A percentile compares a stretch with the other conserved stretches of the same genome.
Conservation (phyloP, 92 coral and sea anemone genomes). For the Plumapathes pennacea region DNA sequence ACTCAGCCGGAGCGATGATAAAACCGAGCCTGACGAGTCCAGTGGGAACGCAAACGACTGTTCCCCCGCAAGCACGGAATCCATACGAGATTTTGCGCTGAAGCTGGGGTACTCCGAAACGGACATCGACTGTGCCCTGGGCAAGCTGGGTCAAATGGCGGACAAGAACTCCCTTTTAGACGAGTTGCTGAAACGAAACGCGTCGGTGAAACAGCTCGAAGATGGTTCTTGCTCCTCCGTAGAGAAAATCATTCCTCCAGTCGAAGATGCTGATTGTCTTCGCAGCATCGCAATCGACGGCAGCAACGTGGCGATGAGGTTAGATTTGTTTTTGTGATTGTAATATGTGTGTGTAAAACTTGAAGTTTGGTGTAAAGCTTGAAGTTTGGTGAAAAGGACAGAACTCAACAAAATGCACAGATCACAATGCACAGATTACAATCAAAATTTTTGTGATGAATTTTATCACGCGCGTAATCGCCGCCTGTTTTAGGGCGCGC, state of each 20-base stretch:
- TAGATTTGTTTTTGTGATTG: conserved; percentile 5
- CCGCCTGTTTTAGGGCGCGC: too few species aligned
- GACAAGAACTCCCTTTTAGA: conserved; percentile 70
- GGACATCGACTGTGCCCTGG: conserved; percentile 61
- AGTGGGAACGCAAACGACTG: neutral
- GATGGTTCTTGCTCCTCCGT: conserved; percentile 68
- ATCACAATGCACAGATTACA: too few species aligned
- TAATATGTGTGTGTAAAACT: too few species aligned
- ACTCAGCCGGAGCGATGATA: too few species aligned
- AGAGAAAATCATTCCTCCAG: conserved; percentile 40
- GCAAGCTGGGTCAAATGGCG: conserved; percentile 82
- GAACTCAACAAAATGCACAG: too few species aligned
- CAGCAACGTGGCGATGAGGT: conserved; percentile 99
- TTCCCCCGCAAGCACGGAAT: conserved; percentile 24
- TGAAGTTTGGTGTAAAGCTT: too few species aligned
- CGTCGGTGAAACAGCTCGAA: conserved; percentile 85
- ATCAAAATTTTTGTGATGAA: too few species aligned
- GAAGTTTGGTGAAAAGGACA: too few species aligned
- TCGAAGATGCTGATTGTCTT: conserved; percentile 67
- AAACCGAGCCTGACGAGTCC: conserved; percentile 31
- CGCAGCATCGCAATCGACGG: conserved; percentile 96
- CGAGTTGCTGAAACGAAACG: conserved; percentile 81
- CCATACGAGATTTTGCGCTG: conserved; percentile 74
- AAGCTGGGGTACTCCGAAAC: conserved; percentile 83
- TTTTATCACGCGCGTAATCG: too few species aligned